These are phyloP conservation scores for Anthoscopus minutus DNA, from an alignment of 2,113 vertebrate species.

Conservation along the genomic window DNA sequence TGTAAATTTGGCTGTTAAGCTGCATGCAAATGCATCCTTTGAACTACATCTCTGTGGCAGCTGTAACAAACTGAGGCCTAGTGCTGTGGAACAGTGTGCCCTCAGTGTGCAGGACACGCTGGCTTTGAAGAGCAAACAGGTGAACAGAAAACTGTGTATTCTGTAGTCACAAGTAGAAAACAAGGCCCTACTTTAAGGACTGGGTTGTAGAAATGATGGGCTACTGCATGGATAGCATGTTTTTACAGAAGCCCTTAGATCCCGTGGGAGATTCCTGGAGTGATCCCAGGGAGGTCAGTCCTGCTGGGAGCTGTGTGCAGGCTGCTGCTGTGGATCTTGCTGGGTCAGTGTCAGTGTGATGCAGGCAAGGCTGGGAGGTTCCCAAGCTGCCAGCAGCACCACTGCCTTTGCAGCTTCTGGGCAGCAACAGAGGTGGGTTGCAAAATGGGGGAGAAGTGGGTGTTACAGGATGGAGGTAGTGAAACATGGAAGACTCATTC, in stretches of 20 bases:
- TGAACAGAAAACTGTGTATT: neutral
- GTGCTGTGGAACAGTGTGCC: neutral
- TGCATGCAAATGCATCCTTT: neutral
- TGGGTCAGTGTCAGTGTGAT: neutral
- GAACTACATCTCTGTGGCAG: neutral
- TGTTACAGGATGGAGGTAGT: neutral
- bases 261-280: neutral
- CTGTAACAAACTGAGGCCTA: neutral
- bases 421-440: rapidly evolving
- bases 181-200: neutral
- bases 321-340: neutral
- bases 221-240: too few relatives aligned
- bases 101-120: neutral
- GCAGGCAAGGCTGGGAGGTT: neutral
- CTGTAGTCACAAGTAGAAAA: neutral
- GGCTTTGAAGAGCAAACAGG: neutral
- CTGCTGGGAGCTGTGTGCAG: neutral
- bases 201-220: neutral
- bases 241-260: rapidly evolving
- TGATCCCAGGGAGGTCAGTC: rapidly evolving
- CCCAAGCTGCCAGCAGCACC: neutral
- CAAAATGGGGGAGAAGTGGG: neutral
- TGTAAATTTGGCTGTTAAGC: neutral
- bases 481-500: neutral
- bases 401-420: neutral